Conservation (phyloP, 2,888 invertebrate species). For the Allophyes oxyacanthae region DNA sequence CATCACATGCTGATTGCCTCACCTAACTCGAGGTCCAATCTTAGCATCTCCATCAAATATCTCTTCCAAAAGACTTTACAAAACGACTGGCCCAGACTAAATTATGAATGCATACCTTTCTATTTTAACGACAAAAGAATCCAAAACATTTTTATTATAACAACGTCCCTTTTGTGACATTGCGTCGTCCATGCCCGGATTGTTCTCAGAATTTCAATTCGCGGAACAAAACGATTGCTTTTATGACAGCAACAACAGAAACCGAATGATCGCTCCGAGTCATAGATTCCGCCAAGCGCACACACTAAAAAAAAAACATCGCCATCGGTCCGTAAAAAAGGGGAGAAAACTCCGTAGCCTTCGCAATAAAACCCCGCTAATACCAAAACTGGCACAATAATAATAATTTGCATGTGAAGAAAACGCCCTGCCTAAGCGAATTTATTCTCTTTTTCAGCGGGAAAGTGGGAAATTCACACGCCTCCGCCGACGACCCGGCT, state of each 20-base stretch:
- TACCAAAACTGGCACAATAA: constrained; percentile 76
- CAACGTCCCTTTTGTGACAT: constrained; percentile 34
- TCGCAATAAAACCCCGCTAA: constrained; percentile 73
- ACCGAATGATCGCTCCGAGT: constrained; percentile 56
- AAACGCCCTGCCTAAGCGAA: constrained; percentile 68
- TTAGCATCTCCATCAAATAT: too few species aligned
- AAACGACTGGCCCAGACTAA: not conserved
- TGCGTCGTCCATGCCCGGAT: constrained; percentile 21
- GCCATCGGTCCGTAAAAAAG: constrained; percentile 58
- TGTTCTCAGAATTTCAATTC: constrained; percentile 50
- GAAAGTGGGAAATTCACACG: constrained; percentile 66
- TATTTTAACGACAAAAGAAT: constrained; percentile 19
- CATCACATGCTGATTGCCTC: constrained; percentile 1
- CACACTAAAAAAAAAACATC: constrained; percentile 55
- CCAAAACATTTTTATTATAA: constrained; percentile 29
- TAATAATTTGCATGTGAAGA: constrained; percentile 80
- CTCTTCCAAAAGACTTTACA: too few species aligned
- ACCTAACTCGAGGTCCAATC: not conserved
- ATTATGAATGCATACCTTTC: constrained; percentile 24
- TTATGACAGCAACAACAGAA: constrained; percentile 52
- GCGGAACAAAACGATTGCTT: constrained; percentile 43
- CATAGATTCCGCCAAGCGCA: constrained; percentile 46
- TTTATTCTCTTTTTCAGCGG: constrained; percentile 66
- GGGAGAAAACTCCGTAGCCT: constrained; percentile 55
- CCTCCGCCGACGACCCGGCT: constrained; percentile 56